phyloP scores from a whole-genome alignment of 2,888 invertebrate genomes.

The Drosophila niveifrons region DNA sequence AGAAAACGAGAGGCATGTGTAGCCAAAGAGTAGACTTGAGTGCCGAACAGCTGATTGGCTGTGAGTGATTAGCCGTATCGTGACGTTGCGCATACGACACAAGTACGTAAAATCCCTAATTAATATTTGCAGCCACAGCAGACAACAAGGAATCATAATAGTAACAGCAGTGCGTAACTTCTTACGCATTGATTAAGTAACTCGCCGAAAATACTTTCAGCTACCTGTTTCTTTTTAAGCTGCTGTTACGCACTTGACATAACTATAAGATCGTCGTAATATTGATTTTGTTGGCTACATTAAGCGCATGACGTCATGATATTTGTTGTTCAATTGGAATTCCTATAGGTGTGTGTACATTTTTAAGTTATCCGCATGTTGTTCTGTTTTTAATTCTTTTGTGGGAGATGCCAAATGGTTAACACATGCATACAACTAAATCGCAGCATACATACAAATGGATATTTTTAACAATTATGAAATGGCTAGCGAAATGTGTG shows the following conservation, averaged over 20 bases:
- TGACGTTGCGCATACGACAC: constrained; percentile 28
- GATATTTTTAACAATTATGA: constrained; percentile 62
- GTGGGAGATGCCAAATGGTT: constrained; percentile 45
- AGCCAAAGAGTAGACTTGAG: constrained; percentile 28
- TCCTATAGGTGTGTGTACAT: neutral
- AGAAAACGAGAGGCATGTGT: constrained; percentile 30
- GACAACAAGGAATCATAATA: neutral
- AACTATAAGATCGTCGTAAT: neutral
- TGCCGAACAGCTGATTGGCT: constrained; percentile 46
- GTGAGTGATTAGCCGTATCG: constrained; percentile 33
- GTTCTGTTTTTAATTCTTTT: constrained; percentile 29
- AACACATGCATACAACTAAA: constrained; percentile 3
- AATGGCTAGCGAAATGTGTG: constrained; percentile 28
- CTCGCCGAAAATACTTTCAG: neutral
- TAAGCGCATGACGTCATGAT: constrained; percentile 19
- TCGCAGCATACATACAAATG: constrained; percentile 25
- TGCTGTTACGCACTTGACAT: neutral
- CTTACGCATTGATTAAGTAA: neutral
- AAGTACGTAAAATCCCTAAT: constrained; percentile 1
- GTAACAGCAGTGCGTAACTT: neutral
- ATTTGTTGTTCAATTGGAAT: constrained; percentile 2
- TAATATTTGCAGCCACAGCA: neutral
- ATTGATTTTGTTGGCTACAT: neutral
- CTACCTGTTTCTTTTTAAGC: neutral
- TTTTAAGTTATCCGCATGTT: constrained; percentile 23